These are phyloP conservation scores for Tiliqua scincoides DNA, from an alignment of 2,113 vertebrate genomes.

Conservation along the genomic window DNA sequence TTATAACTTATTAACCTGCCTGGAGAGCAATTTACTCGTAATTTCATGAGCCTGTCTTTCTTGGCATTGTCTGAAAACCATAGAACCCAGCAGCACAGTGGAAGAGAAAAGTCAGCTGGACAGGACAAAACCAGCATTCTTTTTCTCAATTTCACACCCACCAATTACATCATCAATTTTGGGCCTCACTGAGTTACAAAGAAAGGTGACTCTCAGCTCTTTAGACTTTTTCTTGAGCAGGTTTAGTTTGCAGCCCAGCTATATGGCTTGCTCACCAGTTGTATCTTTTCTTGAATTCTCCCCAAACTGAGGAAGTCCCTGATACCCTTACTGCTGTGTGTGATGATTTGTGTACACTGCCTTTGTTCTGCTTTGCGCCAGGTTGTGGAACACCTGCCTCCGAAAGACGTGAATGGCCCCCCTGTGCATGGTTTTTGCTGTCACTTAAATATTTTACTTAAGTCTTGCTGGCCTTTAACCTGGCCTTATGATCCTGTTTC, in stretches of 20 bases:
- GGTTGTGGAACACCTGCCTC: not conserved
- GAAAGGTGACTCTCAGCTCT: slow-evolving; percentile 30
- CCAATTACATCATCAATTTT: slow-evolving; percentile 9
- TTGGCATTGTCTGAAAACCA: not conserved
- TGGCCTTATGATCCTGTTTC: no score
- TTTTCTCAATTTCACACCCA: not conserved
- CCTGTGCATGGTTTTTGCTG: no score
- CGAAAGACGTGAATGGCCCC: not conserved
- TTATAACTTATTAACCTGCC: slow-evolving; percentile 39
- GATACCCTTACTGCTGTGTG: accelerated
- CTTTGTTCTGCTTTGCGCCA: no score
- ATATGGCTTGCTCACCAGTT: slow-evolving; percentile 8
- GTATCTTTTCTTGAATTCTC: slow-evolving; percentile 32
- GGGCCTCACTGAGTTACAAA: slow-evolving; percentile 11
- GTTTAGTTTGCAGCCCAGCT: not conserved
- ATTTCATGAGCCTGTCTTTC: slow-evolving; percentile 22
- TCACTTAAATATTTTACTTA: no score
- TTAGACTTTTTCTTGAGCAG: slow-evolving; percentile 19
- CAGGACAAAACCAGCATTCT: not conserved
- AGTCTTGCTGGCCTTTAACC: no score
- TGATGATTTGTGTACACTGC: slow-evolving; percentile 16
- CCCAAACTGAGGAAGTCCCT: slow-evolving; percentile 8
- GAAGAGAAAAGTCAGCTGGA: not conserved
- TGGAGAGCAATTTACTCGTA: slow-evolving; percentile 24
- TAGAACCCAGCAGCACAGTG: not conserved